phyloP scores from a whole-genome alignment of 2,113 vertebrate species.

The Cyphomyrus discorhynchus region DNA sequence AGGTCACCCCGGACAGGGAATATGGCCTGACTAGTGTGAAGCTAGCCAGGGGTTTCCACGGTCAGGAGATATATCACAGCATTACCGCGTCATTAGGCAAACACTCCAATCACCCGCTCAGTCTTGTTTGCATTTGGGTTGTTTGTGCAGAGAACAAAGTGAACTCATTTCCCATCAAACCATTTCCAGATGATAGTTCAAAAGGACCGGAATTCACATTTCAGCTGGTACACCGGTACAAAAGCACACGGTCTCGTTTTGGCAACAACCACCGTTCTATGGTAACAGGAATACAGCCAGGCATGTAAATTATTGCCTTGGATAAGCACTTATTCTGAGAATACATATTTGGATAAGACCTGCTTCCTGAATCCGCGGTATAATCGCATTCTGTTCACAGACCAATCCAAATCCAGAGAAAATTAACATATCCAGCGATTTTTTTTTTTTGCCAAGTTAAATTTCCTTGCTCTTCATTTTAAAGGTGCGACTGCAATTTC shows the following conservation, averaged over 20 bases:
- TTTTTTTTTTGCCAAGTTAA: constrained; percentile 7
- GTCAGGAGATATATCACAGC: not conserved
- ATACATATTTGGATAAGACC: not conserved
- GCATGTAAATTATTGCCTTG: not conserved
- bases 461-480: not conserved
- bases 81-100: not conserved
- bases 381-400: not conserved
- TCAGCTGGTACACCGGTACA: not conserved
- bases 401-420: not conserved
- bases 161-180: not conserved
- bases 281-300: not conserved
- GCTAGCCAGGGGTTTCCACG: not conserved
- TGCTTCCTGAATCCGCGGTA: not conserved
- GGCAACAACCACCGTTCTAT: not conserved
- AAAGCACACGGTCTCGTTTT: not conserved
- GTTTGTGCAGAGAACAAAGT: not conserved
- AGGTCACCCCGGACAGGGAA: constrained; percentile 14
- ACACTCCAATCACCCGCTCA: not conserved
- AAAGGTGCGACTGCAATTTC: not conserved
- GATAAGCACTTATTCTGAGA: not conserved
- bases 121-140: not conserved
- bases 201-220: not conserved
- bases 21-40: not conserved
- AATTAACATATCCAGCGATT: not conserved
- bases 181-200: not conserved